Percentiles rank a stretch among this genome's conserved stretches.
Evolutionary conservation across 2,797 vertebrate genomes (phyloP).

Genomic region (Gila robusta): DNA sequence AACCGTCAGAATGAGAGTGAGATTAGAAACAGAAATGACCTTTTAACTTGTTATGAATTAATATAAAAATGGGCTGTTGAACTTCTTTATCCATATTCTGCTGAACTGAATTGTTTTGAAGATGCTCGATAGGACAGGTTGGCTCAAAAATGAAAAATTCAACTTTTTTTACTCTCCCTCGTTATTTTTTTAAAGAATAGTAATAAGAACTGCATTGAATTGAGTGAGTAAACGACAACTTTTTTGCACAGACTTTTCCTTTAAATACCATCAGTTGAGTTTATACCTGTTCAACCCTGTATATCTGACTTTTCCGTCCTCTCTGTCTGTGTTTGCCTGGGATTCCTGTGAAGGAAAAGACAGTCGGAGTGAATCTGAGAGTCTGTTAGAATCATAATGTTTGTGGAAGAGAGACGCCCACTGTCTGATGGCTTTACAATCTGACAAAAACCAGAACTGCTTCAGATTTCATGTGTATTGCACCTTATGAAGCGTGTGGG

Average conservation of each 20-base stretch:
- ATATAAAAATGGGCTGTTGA: neutral
- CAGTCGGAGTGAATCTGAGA: neutral
- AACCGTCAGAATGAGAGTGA: neutral
- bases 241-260: neutral
- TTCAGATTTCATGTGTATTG: constrained; percentile 1
- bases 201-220: neutral
- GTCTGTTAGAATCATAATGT: constrained; percentile 39
- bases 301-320: neutral
- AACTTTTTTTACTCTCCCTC: too few species aligned
- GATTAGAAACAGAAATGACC: neutral
- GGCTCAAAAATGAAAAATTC: neutral
- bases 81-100: neutral
- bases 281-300: neutral
- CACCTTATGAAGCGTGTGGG: neutral
- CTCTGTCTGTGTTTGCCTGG: constrained; percentile 17
- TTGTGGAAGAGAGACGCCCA: constrained; percentile 16
- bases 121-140: neutral
- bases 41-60: neutral
- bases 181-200: neutral
- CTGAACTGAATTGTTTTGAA: neutral
- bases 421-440: constrained; percentile 43
- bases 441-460: constrained; percentile 1
- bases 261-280: neutral
- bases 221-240: neutral
- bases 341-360: neutral